phyloP scores from a whole-genome alignment of 2,797 vertebrate species.

The Lateolabrax maculatus region DNA sequence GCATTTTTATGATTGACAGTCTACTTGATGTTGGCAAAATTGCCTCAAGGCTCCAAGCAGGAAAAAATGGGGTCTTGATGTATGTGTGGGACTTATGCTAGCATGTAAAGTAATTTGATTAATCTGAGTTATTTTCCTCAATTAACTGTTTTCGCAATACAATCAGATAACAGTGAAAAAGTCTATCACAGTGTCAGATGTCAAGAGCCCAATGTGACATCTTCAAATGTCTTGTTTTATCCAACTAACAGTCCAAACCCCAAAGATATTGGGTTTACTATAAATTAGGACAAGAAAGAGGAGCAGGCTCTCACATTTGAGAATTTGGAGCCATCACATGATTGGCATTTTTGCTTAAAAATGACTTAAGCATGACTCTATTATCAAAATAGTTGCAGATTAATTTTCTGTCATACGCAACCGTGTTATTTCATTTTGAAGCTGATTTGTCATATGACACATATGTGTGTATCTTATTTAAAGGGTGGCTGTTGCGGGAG shows the following conservation, averaged over 20 bases:
- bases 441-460: slow-evolving; percentile 10
- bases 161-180: neutral
- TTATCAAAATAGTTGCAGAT: too few species aligned
- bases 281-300: neutral
- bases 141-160: neutral
- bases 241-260: neutral
- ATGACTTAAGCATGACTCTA: too few species aligned
- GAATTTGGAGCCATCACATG: too few species aligned
- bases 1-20: slow-evolving; percentile 24
- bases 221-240: neutral
- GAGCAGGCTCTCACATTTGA: neutral
- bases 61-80: neutral
- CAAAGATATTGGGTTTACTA: neutral
- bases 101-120: neutral
- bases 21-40: neutral
- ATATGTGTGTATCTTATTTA: slow-evolving; percentile 39
- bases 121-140: neutral
- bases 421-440: slow-evolving; percentile 6
- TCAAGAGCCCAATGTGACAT: neutral
- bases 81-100: neutral
- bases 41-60: neutral
- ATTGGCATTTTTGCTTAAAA: too few species aligned
- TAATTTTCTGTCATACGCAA: too few species aligned
- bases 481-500: slow-evolving; percentile 95
- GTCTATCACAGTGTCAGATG: neutral